Evolutionary conservation across 2,888 invertebrate species (phyloP), one percentile per base, ranked within the genome.

Genomic region (Ischnura elegans): DNA sequence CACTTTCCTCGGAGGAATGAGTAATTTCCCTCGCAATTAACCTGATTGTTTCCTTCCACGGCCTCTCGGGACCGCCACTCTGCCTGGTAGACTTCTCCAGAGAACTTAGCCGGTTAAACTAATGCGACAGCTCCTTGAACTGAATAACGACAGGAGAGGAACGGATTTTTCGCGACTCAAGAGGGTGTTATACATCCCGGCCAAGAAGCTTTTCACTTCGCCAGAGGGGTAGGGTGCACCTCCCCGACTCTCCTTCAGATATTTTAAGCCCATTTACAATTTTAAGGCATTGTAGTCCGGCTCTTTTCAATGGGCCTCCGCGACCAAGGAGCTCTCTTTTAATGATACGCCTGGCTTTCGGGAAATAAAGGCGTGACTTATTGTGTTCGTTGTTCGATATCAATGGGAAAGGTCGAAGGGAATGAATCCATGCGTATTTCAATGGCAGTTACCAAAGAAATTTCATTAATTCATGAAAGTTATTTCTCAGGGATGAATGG

Each of bases 1-100:
- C 45, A 43, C 86, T 61, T 42, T 90, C 45, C 61, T 90, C 66
- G n/a, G 36, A 29, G 76, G 90, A 66, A 66, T 86, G 90, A 61
- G 90, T 90, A 90, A 90, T 90, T 90, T 90, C 61, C 90, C 90
- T 90, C 19, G 90, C 90, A 90, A 90, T 90, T 90, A 90, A 90
- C 90, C 90, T 90, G 90, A 90, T 90, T 90, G 90, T 90, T 90
- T 90, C 90, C 90, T 51, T 87, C 45, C 46, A 25, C 87, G 13
- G 51, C 90, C 66, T 90, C 90, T 90, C 25, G 90, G 90, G 61
- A 90, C 43, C 90, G 55, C 61, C n/a, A 42, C 86, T 86, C 42
- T 61, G 55, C 76, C n/a, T 90, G 66, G 90, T 43, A 45, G 43
- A 16, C 87, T 51, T 42, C 55, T 87, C 55, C 87, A 42, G 61